A percentile compares a stretch with the other conserved stretches of the same genome.
These are phyloP conservation scores for Galerucella pusilla DNA, from an alignment of 2,888 invertebrate species.

Conservation along the genomic window DNA sequence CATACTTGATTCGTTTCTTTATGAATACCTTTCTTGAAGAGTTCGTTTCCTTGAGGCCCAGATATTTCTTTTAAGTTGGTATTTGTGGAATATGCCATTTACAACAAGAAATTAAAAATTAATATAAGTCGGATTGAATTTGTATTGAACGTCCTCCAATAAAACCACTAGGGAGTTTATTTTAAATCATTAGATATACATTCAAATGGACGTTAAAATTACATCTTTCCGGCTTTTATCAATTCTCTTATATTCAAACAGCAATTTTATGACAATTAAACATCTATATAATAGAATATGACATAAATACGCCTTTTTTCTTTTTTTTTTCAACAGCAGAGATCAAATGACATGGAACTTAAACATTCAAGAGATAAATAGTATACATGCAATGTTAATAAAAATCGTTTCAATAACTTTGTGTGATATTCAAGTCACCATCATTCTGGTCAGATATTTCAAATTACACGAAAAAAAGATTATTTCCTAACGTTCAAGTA, in stretches of 20 bases:
- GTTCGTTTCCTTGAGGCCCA: slow-evolving; percentile 40
- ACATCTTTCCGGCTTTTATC: not conserved
- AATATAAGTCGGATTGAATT: not conserved
- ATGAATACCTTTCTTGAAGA: slow-evolving; percentile 17
- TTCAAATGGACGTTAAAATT: not conserved
- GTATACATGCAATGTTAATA: slow-evolving; percentile 16
- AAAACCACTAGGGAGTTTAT: not conserved
- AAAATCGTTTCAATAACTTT: slow-evolving; percentile 11
- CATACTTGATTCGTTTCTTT: slow-evolving; percentile 24
- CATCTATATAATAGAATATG: slow-evolving; percentile 28
- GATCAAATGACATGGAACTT: slow-evolving; percentile 19
- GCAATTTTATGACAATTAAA: slow-evolving; percentile 21
- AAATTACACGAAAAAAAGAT: not conserved
- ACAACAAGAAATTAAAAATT: slow-evolving; percentile 13
- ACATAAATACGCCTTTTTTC: slow-evolving; percentile 18
- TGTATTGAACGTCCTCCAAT: not conserved
- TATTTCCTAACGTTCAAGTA: too few relatives aligned
- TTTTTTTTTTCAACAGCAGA: slow-evolving; percentile 14
- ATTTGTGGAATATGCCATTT: slow-evolving; percentile 27
- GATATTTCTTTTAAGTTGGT: slow-evolving; percentile 28
- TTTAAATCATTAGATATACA: not conserved
- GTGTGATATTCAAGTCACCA: not conserved
- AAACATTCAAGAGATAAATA: slow-evolving; percentile 10
- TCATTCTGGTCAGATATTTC: not conserved
- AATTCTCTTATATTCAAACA: slow-evolving; percentile 12